Base-by-base conservation (phyloP, 1,140 invertebrate species). In the Zaprionus gabonicus region DNA sequence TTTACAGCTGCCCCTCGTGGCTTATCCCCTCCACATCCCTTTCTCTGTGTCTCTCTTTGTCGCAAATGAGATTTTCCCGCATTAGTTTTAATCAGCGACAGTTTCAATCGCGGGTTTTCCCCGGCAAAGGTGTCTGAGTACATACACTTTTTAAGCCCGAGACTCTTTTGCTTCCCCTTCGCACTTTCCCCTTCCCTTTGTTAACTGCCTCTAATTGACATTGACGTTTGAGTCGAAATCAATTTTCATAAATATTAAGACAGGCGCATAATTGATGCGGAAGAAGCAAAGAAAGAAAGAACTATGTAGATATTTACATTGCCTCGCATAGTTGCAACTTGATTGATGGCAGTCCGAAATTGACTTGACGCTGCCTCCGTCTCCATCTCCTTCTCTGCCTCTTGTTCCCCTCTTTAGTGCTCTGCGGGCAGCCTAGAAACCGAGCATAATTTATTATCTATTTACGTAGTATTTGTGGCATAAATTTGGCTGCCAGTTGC, bases 221-320 rank as follows among this genome's bases (percentile, higher is more conserved):
- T 84, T 88, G 84, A 90, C 84, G 76, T 79, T 73, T 62, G 81
- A 76, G 84, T 73, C 70, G 51, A 90, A 90, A 88, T 88, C 84
- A 88, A 88, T 88, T 88, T 90, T 88, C 84, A 88, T 88, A 88
- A 88, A 88, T 88, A 88, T 88, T 88, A 72, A 84, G 84, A 88
- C 84, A 88, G 78, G 62, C 84, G 85, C 81, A 88, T 88, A 88
- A 88, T 88, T 88, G 84, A 88, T 84, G 84, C 71, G 10, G 28
- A 31, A 31, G 51, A 44, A n/a, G 28, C 28, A 69, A 64, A 49
- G 34, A 69, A 59, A 49, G 34, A 25, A 41, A 53, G 44, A 81
- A 87, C 84, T 84, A 87, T 72, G 75, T 77, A 73, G 65, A 69
- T 73, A 87, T 72, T 81, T 69, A 73, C 75, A 73, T 73, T 77